phyloP scores from a whole-genome alignment of 2,113 vertebrate species.

The Clarias magur region DNA sequence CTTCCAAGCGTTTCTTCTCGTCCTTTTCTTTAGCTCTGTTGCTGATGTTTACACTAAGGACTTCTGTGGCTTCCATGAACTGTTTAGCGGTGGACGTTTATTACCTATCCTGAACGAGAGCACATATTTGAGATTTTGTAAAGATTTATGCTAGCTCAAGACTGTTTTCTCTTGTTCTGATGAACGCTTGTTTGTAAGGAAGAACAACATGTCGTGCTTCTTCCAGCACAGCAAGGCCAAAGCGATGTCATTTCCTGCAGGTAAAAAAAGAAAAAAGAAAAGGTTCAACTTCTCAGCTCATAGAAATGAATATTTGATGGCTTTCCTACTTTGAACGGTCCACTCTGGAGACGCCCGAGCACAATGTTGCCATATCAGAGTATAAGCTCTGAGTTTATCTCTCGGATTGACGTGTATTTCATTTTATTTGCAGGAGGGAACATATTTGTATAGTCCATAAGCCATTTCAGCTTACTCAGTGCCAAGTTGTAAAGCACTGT shows the following conservation, averaged over 20 bases:
- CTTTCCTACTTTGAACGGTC: conserved; percentile 30
- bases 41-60: conserved; percentile 66
- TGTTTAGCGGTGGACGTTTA: conserved; percentile 59
- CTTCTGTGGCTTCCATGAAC: conserved; percentile 58
- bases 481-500: conserved; percentile 38
- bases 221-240: conserved; percentile 69
- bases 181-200: conserved; percentile 56
- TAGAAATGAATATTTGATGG: conserved; percentile 23
- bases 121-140: conserved; percentile 65
- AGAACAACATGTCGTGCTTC: conserved; percentile 56
- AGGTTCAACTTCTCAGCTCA: conserved; percentile 32
- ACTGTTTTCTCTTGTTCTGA: conserved; percentile 55
- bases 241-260: conserved; percentile 61
- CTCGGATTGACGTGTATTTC: conserved; percentile 48
- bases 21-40: conserved; percentile 26
- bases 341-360: conserved; percentile 41
- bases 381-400: conserved; percentile 33
- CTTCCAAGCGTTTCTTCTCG: conserved; percentile 2
- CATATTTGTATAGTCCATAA: conserved; percentile 31
- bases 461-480: conserved; percentile 25
- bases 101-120: conserved; percentile 54
- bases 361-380: conserved; percentile 8
- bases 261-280: conserved; percentile 34
- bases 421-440: conserved; percentile 31
- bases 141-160: conserved; percentile 49